A percentile compares a stretch with the other conserved stretches of the same genome.
phyloP scores from a whole-genome alignment of 1,140 invertebrate genomes.

The Drosophila nebulosa region DNA sequence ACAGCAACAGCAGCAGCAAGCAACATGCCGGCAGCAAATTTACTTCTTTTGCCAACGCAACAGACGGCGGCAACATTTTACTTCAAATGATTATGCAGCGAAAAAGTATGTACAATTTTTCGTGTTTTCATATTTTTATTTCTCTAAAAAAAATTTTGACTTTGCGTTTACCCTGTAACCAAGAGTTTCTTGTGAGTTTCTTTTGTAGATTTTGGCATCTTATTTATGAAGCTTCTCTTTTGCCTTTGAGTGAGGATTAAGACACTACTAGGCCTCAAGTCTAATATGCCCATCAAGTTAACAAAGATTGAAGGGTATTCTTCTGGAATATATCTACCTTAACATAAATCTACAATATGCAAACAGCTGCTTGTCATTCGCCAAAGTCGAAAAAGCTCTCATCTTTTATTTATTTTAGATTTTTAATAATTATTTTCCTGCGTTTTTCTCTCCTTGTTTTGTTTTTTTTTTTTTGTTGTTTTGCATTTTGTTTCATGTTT shows the following conservation, averaged over 20 bases:
- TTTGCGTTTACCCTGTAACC: too few relatives aligned
- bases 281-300: slow-evolving; percentile 41
- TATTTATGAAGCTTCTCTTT: too few relatives aligned
- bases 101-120: slow-evolving; percentile 57
- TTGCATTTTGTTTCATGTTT: slow-evolving; percentile 63
- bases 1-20: too few relatives aligned
- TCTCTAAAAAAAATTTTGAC: too few relatives aligned
- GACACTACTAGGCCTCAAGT: too few relatives aligned
- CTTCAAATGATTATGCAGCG: slow-evolving; percentile 76
- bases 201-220: too few relatives aligned
- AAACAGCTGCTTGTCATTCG: slow-evolving; percentile 74
- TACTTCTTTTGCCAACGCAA: slow-evolving; percentile 25
- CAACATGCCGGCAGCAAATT: slow-evolving; percentile 74
- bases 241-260: too few relatives aligned
- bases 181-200: too few relatives aligned
- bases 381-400: slow-evolving; percentile 61
- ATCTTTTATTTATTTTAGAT: slow-evolving; percentile 79
- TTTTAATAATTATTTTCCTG: slow-evolving; percentile 72
- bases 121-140: too few relatives aligned
- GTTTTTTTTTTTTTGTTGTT: slow-evolving; percentile 15
- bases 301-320: slow-evolving; percentile 60
- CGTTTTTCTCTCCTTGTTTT: slow-evolving; percentile 25
- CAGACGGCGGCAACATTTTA: slow-evolving; percentile 63
- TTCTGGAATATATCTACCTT: background rate
- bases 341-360: slow-evolving; percentile 69